A percentile compares a stretch with the other conserved stretches of the same genome.
phyloP scores from a whole-genome alignment of 2,113 vertebrate species.

The Diadophis punctatus region DNA sequence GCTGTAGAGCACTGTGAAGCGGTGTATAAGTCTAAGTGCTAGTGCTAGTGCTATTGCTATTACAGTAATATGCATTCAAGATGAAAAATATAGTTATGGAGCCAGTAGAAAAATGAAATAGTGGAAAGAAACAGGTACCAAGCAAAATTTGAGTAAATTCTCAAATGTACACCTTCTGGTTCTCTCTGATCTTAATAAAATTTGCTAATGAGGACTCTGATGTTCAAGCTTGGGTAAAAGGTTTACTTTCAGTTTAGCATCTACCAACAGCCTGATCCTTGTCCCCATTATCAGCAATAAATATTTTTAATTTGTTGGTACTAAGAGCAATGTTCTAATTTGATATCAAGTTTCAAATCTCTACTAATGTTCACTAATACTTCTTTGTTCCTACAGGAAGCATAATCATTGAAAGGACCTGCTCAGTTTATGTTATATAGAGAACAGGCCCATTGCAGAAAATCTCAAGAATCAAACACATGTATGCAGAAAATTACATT shows the following conservation, averaged over 20 bases:
- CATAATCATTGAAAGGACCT: background rate
- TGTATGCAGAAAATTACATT: background rate
- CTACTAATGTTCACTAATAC: background rate
- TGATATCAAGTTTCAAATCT: background rate
- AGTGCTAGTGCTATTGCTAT: no score
- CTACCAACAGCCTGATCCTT: background rate
- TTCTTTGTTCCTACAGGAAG: background rate
- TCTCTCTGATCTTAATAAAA: background rate
- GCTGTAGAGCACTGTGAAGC: no score
- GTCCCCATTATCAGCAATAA: background rate
- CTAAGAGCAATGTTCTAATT: background rate
- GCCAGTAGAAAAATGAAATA: constrained; percentile 46
- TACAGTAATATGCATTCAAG: constrained; percentile 66
- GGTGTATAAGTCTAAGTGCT: no score
- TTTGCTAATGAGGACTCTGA: background rate
- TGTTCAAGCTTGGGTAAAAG: background rate
- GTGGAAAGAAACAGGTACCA: background rate
- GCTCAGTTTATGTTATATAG: background rate
- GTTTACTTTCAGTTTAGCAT: background rate
- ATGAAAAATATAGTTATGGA: constrained; percentile 54
- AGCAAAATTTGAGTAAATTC: constrained; percentile 36
- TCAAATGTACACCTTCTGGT: constrained; percentile 28
- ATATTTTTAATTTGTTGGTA: background rate
- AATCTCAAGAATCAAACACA: background rate
- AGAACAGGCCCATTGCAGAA: background rate